phyloP scores from a whole-genome alignment of 64 coral and sea anemone species.

The Actinia equina region DNA sequence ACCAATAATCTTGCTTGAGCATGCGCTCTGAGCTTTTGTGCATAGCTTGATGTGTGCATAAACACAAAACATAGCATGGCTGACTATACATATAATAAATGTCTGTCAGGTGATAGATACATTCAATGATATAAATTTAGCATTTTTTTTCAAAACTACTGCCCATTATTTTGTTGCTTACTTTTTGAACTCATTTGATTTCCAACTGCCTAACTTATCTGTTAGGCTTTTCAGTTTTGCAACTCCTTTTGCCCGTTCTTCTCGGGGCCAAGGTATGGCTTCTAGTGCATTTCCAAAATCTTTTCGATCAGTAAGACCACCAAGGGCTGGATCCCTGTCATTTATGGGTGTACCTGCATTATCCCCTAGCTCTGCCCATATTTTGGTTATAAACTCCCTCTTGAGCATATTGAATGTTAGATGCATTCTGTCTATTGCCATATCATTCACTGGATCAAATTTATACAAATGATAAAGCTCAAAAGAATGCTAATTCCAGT shows the following conservation, averaged over 20 bases:
- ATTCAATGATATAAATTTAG: not conserved
- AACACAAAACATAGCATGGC: too few species aligned
- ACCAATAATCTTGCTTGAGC: too few species aligned
- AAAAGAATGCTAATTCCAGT: slow-evolving; percentile 47
- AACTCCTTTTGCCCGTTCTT: slow-evolving; percentile 55
- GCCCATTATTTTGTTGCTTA: not conserved
- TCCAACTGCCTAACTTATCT: slow-evolving; percentile 74
- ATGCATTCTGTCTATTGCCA: slow-evolving; percentile 68
- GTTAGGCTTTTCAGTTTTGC: slow-evolving; percentile 46
- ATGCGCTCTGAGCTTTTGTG: too few species aligned
- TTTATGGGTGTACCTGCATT: slow-evolving; percentile 26
- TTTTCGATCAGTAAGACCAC: slow-evolving; percentile 34
- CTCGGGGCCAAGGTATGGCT: slow-evolving; percentile 40
- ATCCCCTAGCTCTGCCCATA: slow-evolving; percentile 41
- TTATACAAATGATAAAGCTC: slow-evolving; percentile 38
- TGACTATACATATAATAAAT: too few species aligned
- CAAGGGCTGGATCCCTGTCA: slow-evolving; percentile 34
- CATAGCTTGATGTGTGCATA: too few species aligned
- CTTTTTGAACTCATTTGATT: slow-evolving; percentile 71
- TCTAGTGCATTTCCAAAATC: slow-evolving; percentile 28
- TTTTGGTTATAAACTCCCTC: slow-evolving; percentile 55
- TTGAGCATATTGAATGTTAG: slow-evolving; percentile 54
- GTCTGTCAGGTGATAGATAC: not conserved
- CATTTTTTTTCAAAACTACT: not conserved
- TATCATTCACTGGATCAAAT: slow-evolving; percentile 51